Base-by-base conservation (phyloP, 2,888 invertebrate genomes). In the Meta bourneti region DNA sequence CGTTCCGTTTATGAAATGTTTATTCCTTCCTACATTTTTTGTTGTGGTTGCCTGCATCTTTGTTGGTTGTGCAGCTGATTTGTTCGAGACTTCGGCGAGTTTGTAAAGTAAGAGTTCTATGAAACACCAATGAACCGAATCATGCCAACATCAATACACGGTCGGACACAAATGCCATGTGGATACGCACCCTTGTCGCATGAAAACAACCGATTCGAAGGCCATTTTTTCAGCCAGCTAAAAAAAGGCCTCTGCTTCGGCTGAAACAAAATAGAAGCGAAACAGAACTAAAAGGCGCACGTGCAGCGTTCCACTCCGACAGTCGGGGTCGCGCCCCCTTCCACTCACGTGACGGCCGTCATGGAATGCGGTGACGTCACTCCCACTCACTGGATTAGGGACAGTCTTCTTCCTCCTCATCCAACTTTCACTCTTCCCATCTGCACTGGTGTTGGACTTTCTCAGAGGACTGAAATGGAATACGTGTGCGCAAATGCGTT, bases 281-380 rank as follows among this genome's bases (percentile, higher is more conserved):
- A 89, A 89, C 83, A 83, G 77, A 89, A 82, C 81, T 51, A 72
- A 85, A 86, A 75, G 75, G 72, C 83, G 78, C 87, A 87, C 87
- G 87, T 87, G 87, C 87, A 19, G n/a, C 69, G 34, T 34, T 34
- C 34, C 34, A 82, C 48, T 70, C 75, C 72, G 70, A 77, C 75
- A 69, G 61, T 79, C 87, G 78, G 87, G 91, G 87, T 87, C 87
- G 77, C 82, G 87, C 87, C 91, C 86, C 86, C 91, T 74, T 49
- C 83, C 34, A 20, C 54, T 91, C 87, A 87, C 91, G 82, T 88
- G 91, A 81, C 72, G 69, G 52, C 81, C 71, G 85, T 82, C 69
- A 49, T 48, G 90, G 91, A 91, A 91, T 91, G 87, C 61, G 69
- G 72, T 87, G 91, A 87, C 91, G 91, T 91, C 91, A 91, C 87